Evolutionary conservation across 2,888 invertebrate species (phyloP), one percentile per base, ranked within the genome.

Genomic region (Drosophila seclusa): DNA sequence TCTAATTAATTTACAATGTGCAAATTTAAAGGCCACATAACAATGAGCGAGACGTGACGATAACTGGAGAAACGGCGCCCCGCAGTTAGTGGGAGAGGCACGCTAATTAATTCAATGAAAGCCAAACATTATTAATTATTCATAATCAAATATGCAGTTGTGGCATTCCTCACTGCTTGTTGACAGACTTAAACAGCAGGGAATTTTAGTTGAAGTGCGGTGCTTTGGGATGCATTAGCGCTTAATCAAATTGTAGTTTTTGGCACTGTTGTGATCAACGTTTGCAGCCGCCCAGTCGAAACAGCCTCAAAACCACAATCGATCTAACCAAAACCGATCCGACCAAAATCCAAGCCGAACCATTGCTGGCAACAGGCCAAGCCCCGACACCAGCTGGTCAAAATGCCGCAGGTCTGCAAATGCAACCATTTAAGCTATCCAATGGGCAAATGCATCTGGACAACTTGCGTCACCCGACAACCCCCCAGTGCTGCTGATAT

Each of bases 41-140:
- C 73, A 87, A 72, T 65, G 49, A 32, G 65, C 27, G 42, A 49
- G 66, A 42, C 63, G 45, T 60, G 38, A 38, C 36, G 38, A 36
- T 31, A 21, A 13, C 11, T 49, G 52, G 52, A 55, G 48, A 36
- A 24, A 10, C 11, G 21, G 21, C 21, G 11, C 11, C 11, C 21
- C 21, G 21, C 16, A 13, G 13, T 45, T 21, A 38, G 48, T 27
- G 64, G 45, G 34, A 45, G 38, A 34, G 55, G 8, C 27, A 63
- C 54, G 70, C 70, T 87, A 87, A 87, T 87, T 88, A 89, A 87
- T 87, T 87, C 90, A 87, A 86, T 88, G 83, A 82, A 78, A 75
- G 83, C 86, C 87, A 88, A 89, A 82, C 87, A 89, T 77, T 83
- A 89, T 87, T 83, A 87, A 87, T 89, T 87, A 87, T 87, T 88